phyloP scores from a whole-genome alignment of 1,140 invertebrate genomes.

The Mamestra configurata region DNA sequence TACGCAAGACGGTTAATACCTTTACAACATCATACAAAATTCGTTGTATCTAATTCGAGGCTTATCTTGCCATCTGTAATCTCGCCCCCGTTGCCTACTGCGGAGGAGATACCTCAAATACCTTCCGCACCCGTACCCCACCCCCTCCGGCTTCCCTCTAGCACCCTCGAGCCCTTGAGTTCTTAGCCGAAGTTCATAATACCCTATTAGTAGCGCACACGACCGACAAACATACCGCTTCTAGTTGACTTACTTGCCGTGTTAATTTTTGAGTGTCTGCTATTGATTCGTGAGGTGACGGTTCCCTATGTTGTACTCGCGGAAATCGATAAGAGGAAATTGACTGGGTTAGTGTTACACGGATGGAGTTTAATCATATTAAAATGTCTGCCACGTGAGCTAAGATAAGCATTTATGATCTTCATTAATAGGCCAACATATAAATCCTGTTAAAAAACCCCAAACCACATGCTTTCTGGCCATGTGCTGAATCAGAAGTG shows the following conservation, averaged over 20 bases:
- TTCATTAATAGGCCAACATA: too few species aligned
- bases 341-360: background rate
- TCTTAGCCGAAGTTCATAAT: constrained; percentile 83
- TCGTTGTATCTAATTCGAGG: constrained; percentile 85
- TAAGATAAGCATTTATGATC: too few species aligned
- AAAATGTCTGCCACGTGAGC: background rate
- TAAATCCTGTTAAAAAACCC: too few species aligned
- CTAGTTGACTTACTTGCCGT: constrained; percentile 44
- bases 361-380: background rate
- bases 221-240: constrained; percentile 60
- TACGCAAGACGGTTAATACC: constrained; percentile 75
- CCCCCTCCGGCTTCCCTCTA: constrained; percentile 54
- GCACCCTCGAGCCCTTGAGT: constrained; percentile 65
- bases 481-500: too few species aligned
- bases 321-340: background rate
- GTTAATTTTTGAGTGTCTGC: constrained; percentile 45
- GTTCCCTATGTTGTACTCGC: background rate
- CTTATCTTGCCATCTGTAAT: constrained; percentile 87
- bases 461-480: too few species aligned
- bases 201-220: constrained; percentile 81
- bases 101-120: constrained; percentile 74
- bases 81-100: constrained; percentile 72
- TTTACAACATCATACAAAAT: constrained; percentile 85
- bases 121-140: constrained; percentile 61
- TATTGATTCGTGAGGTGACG: constrained; percentile 36